Evolutionary conservation across 2,797 vertebrate genomes (phyloP).

Genomic region (Chelidonichthys spinosus): DNA sequence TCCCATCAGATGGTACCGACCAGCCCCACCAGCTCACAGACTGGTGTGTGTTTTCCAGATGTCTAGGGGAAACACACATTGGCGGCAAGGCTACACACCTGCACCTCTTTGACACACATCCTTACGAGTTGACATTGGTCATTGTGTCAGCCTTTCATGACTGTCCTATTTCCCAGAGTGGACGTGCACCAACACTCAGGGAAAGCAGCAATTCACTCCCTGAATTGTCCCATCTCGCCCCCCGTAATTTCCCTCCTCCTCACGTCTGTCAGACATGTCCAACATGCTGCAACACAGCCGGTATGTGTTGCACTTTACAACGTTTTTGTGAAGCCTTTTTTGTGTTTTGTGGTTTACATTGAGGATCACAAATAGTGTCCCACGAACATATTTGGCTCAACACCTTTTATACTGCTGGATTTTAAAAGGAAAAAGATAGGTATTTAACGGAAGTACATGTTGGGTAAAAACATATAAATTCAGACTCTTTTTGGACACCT

Average conservation of each 20-base stretch:
- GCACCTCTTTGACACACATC: neutral
- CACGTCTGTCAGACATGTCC: neutral
- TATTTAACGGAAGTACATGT: constrained; percentile 19
- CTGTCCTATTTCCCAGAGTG: neutral
- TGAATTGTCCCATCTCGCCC: neutral
- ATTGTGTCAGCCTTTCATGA: neutral
- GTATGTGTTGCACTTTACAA: neutral
- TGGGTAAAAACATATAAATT: constrained; percentile 15
- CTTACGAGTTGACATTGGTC: neutral
- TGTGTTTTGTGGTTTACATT: neutral
- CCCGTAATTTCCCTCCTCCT: neutral
- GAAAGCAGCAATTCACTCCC: neutral
- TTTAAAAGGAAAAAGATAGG: constrained; percentile 14
- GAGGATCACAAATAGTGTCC: neutral
- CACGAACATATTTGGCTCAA: neutral
- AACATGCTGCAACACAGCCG: neutral
- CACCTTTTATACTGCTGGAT: neutral
- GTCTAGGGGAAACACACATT: neutral
- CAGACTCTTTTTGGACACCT: constrained; percentile 16
- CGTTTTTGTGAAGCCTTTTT: neutral
- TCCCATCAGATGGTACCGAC: neutral
- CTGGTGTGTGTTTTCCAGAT: neutral
- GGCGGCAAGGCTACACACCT: neutral
- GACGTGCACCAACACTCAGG: neutral
- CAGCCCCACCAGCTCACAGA: no score